Conservation (phyloP, 2,113 vertebrate genomes). For the Menura novaehollandiae region DNA sequence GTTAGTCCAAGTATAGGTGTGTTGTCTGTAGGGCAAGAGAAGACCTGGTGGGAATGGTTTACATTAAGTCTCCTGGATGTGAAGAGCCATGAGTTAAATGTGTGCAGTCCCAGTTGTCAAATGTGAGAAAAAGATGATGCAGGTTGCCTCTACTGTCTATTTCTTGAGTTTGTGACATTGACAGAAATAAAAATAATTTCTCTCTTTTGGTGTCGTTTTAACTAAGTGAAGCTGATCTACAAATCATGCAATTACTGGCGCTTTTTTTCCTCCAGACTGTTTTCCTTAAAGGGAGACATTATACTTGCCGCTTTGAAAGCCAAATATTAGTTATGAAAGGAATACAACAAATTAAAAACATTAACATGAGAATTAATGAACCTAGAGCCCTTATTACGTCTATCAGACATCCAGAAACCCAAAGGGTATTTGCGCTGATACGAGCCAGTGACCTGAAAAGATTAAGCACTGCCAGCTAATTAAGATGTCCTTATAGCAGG, state of each 20-base stretch:
- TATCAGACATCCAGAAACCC: neutral
- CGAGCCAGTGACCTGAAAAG: slow-evolving; percentile 20
- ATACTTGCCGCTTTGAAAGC: neutral
- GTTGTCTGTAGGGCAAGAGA: neutral
- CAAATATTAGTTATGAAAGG: neutral
- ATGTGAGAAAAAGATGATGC: neutral
- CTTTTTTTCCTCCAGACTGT: neutral
- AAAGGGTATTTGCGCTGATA: neutral
- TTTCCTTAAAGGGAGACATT: neutral
- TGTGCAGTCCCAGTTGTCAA: neutral
- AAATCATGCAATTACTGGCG: neutral
- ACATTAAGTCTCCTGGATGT: neutral
- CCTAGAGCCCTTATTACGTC: neutral
- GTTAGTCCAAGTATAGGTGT: neutral
- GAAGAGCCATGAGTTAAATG: neutral
- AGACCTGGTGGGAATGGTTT: neutral
- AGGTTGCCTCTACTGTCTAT: neutral
- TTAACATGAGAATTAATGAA: slow-evolving; percentile 19
- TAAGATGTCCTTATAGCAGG: neutral
- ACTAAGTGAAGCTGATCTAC: neutral
- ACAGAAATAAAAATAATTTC: neutral
- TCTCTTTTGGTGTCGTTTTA: neutral
- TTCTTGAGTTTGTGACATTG: neutral
- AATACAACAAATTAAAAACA: slow-evolving; percentile 15
- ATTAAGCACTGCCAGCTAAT: neutral